Base-by-base conservation (phyloP, 2,797 vertebrate genomes). In the Neosilurus hyrtlii region DNA sequence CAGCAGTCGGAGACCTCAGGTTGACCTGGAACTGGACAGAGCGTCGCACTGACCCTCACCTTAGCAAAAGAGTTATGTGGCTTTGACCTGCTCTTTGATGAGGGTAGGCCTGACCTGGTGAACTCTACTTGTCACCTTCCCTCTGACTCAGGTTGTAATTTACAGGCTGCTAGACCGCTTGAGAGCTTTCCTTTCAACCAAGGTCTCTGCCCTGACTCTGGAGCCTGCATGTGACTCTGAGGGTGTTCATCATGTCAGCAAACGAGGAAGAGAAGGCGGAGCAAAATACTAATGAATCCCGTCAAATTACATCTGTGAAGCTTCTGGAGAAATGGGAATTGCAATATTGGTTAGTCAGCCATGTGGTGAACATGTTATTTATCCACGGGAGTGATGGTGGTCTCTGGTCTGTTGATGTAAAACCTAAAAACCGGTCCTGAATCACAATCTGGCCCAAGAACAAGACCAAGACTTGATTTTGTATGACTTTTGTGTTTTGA, bases 41-140 rank as follows among this genome's bases (percentile, higher is more conserved):
- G 88, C 88, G 82, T 89, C 86, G 52, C 90, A 89, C 86, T 93
- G 93, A 95, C 93, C 93, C 93, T 94, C 91, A 94, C 94, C 94
- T 94, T 92, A 92, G 87, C 89, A 90, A 91, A 94, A 94, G 93
- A 94, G 90, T 93, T 93, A 94, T 94, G 93, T 94, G 93, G 91
- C 93, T 94, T 94, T 95, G 94, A 94, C 94, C 94, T 90, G 90
- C 89, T 91, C 89, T 86, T 86, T 92, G 91, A 93, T 93, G 91
- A 86, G 80, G 65, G 75, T 74, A 83, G 92, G 91, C 89, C 88
- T 94, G 93, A 93, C 93, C 93, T 66, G 71, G 86, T 88, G 88
- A 88, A 86, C 86, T 89, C 85, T 87, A 80, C 86, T 71, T 56
- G 83, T 85, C 83, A 87, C 84, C 86, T 86, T 83, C 73, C 74